Percentiles rank a stretch among this genome's conserved stretches.
phyloP scores from a whole-genome alignment of 2,113 vertebrate species.

The Nycticebus coucang region DNA sequence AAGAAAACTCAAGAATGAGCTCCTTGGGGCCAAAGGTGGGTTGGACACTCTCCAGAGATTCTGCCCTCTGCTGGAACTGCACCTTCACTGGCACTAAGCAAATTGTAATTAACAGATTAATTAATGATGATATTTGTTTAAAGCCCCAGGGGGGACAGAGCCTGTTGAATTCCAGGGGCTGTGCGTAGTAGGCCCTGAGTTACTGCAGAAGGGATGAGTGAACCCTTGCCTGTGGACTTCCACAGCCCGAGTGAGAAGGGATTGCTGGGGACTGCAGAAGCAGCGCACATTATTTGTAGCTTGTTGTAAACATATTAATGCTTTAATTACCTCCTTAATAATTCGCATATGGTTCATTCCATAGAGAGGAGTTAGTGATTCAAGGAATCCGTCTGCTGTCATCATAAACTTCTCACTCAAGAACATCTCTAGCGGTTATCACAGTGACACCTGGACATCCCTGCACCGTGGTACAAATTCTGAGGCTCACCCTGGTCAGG shows the following conservation, averaged over 20 bases:
- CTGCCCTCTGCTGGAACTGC: not conserved
- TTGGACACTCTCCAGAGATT: fast-evolving
- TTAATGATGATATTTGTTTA: slow-evolving; percentile 15
- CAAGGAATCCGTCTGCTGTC: not conserved
- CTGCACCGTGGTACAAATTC: no score
- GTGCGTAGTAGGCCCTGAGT: not conserved
- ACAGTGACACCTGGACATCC: not conserved
- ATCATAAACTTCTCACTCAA: not conserved
- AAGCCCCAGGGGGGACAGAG: not conserved
- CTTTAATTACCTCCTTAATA: slow-evolving; percentile 61
- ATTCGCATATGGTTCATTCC: not conserved
- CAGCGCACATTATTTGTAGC: not conserved
- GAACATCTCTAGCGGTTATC: not conserved
- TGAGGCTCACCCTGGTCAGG: not conserved
- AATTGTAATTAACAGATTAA: not conserved
- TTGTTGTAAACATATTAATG: slow-evolving; percentile 50
- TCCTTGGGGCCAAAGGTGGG: not conserved
- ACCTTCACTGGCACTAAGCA: not conserved
- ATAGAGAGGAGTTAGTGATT: not conserved
- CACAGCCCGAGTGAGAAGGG: not conserved
- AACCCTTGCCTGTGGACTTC: not conserved
- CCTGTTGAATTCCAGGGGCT: not conserved
- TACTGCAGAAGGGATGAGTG: not conserved
- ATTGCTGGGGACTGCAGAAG: not conserved
- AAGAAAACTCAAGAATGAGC: not conserved